A percentile compares a stretch with the other conserved stretches of the same genome.
Conservation (phyloP, 2,888 invertebrate species). For the Protophormia terraenovae region DNA sequence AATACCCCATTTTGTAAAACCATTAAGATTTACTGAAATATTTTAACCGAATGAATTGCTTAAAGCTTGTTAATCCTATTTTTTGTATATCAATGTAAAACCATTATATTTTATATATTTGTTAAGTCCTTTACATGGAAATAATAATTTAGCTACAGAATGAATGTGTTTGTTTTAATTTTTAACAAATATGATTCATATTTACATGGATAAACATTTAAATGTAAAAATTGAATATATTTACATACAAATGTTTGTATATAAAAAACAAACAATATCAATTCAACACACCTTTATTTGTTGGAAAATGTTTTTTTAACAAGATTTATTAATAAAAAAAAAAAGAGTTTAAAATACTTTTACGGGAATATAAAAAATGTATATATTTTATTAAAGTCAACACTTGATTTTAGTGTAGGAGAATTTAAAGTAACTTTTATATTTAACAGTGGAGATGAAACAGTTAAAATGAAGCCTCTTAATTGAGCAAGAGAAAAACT, state of each 20-base stretch:
- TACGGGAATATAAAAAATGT: too few species aligned
- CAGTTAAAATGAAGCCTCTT: too few species aligned
- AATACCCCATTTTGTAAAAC: neutral
- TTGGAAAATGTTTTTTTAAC: constrained; percentile 1
- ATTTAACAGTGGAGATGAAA: too few species aligned
- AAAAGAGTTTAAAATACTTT: neutral
- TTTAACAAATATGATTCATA: constrained; percentile 1
- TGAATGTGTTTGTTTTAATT: constrained; percentile 13
- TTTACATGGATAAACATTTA: neutral
- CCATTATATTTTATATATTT: neutral
- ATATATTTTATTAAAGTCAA: too few species aligned
- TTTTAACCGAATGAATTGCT: neutral
- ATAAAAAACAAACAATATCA: neutral
- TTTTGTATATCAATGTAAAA: too few species aligned
- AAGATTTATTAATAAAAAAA: neutral
- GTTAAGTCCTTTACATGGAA: neutral
- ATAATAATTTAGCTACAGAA: neutral
- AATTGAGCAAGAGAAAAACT: too few species aligned
- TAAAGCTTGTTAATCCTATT: neutral
- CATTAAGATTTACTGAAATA: neutral
- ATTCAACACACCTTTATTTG: constrained; percentile 28
- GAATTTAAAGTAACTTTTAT: too few species aligned
- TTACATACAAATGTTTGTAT: neutral
- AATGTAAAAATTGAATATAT: neutral
- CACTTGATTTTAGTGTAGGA: too few species aligned